phyloP scores from a whole-genome alignment of 2,113 vertebrate species.

The Onychorhynchus coronatus region DNA sequence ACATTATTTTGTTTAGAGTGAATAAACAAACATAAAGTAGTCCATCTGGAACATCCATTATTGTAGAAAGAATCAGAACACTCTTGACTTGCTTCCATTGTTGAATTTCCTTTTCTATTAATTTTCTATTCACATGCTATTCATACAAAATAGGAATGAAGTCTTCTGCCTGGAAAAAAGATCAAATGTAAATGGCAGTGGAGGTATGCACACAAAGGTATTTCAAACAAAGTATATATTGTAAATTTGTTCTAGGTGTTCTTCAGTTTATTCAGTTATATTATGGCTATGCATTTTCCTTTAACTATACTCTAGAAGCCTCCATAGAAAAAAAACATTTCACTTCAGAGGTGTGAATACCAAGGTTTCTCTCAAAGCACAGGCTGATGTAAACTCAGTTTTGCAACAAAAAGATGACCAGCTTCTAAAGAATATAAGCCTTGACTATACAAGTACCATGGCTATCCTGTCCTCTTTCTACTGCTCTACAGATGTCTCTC shows the following conservation, averaged over 20 bases:
- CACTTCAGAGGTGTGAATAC: neutral
- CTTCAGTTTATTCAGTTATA: neutral
- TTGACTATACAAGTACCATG: neutral
- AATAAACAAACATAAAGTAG: neutral
- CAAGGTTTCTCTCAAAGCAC: neutral
- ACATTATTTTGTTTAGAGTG: neutral
- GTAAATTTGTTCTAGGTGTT: neutral
- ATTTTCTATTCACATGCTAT: neutral
- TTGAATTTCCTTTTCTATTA: neutral
- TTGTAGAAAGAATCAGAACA: neutral
- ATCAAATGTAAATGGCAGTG: neutral
- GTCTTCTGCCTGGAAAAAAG: neutral
- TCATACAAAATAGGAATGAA: neutral
- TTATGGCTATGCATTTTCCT: neutral
- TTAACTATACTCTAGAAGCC: neutral
- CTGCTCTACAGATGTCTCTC: neutral
- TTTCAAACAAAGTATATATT: neutral
- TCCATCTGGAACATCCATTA: neutral
- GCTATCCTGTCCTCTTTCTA: neutral
- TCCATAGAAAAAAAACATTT: fast-evolving
- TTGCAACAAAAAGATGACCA: neutral
- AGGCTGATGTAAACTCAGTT: neutral
- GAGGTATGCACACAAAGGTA: neutral
- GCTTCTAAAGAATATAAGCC: neutral
- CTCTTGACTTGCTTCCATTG: neutral